These are phyloP conservation scores for Sthenelais limicola DNA, from an alignment of 2,888 invertebrate species.

Conservation along the genomic window DNA sequence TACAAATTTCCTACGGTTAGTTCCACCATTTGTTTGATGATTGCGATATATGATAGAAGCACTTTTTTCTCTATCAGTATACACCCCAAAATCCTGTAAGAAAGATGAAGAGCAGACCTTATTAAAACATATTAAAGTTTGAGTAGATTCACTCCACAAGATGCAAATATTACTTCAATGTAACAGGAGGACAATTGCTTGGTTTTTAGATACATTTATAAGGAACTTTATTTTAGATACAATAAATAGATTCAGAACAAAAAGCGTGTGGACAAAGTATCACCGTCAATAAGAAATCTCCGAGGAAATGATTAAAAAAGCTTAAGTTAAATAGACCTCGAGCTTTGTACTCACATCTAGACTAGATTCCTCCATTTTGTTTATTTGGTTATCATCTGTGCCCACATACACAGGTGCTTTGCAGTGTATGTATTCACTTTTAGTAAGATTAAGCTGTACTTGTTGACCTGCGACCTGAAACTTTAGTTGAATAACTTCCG, in stretches of 20 bases:
- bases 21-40: neutral
- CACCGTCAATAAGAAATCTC: too few species aligned
- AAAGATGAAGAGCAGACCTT: too few species aligned
- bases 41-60: conserved; percentile 16
- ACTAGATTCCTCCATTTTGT: neutral
- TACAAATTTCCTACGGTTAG: conserved; percentile 10
- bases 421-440: neutral
- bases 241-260: too few species aligned
- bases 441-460: conserved; percentile 6
- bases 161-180: too few species aligned
- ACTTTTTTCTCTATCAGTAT: conserved; percentile 18
- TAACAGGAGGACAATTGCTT: too few species aligned
- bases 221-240: too few species aligned
- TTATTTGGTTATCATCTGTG: neutral
- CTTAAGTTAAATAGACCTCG: neutral
- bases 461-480: neutral
- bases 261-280: too few species aligned
- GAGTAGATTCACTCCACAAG: too few species aligned
- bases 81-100: conserved; percentile 33
- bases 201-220: too few species aligned
- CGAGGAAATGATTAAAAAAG: neutral
- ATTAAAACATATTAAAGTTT: too few species aligned
- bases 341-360: conserved; percentile 16
- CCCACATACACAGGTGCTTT: conserved; percentile 27
- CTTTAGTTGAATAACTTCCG: neutral